A percentile compares a stretch with the other conserved stretches of the same genome.
Evolutionary conservation across 2,113 vertebrate species (phyloP).

Genomic region (Nothoprocta pentlandii): DNA sequence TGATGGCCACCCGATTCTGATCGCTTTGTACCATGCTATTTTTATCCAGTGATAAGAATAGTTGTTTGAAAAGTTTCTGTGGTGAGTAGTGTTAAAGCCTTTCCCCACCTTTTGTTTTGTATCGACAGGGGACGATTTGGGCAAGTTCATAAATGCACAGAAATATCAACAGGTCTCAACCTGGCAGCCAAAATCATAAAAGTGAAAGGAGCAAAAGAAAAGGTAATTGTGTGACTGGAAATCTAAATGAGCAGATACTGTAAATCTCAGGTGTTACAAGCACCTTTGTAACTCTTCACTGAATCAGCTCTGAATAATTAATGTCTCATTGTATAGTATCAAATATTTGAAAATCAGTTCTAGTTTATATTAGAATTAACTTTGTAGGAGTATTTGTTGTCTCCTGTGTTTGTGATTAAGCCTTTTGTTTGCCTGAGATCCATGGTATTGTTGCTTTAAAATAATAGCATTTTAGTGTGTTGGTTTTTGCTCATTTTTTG

Average conservation of each 20-base stretch:
- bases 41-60: conserved; percentile 72
- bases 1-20: conserved; percentile 66
- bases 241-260: background rate
- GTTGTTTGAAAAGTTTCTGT: conserved; percentile 6
- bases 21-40: conserved; percentile 78
- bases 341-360: background rate
- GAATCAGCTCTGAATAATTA: rapidly evolving
- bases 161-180: conserved; percentile 82
- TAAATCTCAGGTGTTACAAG: background rate
- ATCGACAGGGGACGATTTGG: conserved; percentile 87
- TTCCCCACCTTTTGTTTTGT: conserved; percentile 1
- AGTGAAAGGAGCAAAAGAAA: conserved; percentile 86
- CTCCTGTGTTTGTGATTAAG: background rate
- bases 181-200: conserved; percentile 92
- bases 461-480: background rate
- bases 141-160: conserved; percentile 89
- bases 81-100: background rate
- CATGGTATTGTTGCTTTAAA: background rate
- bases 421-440: background rate
- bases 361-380: background rate
- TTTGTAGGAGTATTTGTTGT: background rate
- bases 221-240: conserved; percentile 74
- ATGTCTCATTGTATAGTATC: too few species aligned
- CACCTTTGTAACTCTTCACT: rapidly evolving
- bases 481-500: background rate